Base-by-base conservation (phyloP, 1,140 invertebrate genomes). In the Brachionus rotundiformis region DNA sequence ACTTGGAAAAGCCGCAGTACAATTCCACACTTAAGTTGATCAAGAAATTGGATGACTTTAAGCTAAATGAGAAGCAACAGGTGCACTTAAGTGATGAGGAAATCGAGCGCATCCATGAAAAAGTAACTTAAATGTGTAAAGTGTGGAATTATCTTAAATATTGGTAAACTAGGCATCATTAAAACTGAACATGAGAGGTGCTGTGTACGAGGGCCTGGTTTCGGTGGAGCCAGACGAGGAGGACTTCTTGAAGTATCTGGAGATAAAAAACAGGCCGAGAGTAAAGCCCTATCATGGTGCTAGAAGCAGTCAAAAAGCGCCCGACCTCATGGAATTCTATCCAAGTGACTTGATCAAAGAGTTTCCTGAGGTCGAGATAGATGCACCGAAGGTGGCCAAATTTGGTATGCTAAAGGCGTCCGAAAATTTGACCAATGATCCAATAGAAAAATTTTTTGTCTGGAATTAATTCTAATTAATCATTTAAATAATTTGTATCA, bases 281-380 rank as follows among this genome's bases (percentile, higher is more conserved):
- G 8, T 79, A 8, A 36, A 39, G 8, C 13, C 47, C 1, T 27
- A 47, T 3, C 3, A 8, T 13, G 44, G 39, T 44, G 16, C 13
- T 3, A 73, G 44, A 44, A 73, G 41, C 29, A 44, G 3, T 44
- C 68, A 73, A 36, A 59, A 59, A 54, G 76, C 76, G 8, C 76
- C 76, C 1, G 76, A 79, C 59, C 23, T 79, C 36, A 79, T 79
- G 76, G 76, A 79, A 27, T 79, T 79, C 16, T 79, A 39, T 79
- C 44, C 76, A 3, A 59, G 59, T 59, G 76, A 79, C 25, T 59
- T 79, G 8, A 63, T 63, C 7, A 79, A 79, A 79, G 76, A 79
- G 33, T 79, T 79, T 27, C 47, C 76, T 2, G 76, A 79, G 7
- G 68, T 73, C 13, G 68, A 73, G 27, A 73, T 73, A 16, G 68